These are phyloP conservation scores for Pocillopora meandrina DNA, from an alignment of 92 coral and sea anemone genomes.

Conservation along the genomic window DNA sequence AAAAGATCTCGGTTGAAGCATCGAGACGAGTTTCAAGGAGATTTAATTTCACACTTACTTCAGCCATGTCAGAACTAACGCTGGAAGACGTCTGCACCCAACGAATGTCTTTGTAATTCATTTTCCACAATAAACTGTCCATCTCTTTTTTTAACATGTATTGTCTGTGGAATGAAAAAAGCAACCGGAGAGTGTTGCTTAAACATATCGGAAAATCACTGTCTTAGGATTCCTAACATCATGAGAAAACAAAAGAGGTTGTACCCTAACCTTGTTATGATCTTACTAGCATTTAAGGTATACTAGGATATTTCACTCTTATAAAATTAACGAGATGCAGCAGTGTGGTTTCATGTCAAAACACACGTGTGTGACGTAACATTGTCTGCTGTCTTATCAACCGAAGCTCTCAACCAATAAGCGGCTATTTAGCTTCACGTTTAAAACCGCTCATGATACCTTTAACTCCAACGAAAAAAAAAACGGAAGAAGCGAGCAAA, in stretches of 20 bases:
- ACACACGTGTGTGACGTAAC: not conserved
- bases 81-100: conserved; percentile 23
- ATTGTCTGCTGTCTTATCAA: not conserved
- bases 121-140: conserved; percentile 81
- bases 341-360: not conserved
- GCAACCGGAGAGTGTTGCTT: not conserved
- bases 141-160: conserved; percentile 76
- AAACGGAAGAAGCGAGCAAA: too few species aligned
- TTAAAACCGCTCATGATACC: too few species aligned
- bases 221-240: too few species aligned
- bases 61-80: not conserved
- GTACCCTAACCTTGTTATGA: not conserved
- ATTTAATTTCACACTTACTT: not conserved
- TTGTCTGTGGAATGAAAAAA: conserved; percentile 46
- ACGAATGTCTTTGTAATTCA: conserved; percentile 78
- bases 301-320: not conserved
- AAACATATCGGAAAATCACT: too few species aligned
- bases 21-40: too few species aligned
- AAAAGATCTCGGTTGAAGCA: too few species aligned
- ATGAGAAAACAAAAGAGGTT: too few species aligned
- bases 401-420: too few species aligned
- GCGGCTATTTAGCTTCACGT: too few species aligned
- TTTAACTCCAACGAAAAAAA: too few species aligned
- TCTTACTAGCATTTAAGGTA: not conserved
- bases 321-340: not conserved